Evolutionary conservation across 2,888 invertebrate genomes (phyloP).

Genomic region (Papilio demoleus): DNA sequence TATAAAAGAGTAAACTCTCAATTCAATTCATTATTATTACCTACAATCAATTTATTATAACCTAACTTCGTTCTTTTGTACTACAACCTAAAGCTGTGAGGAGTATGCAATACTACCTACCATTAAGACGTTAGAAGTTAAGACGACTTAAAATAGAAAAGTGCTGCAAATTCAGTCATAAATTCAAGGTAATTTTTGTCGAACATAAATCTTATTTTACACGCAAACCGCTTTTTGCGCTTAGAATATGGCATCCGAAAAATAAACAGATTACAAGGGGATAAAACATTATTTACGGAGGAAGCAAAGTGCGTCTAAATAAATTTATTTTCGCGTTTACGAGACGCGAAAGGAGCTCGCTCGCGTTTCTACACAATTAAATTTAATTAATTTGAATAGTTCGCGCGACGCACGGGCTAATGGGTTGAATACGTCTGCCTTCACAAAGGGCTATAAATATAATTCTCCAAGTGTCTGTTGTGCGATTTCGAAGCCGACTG

Average conservation of each 20-base stretch:
- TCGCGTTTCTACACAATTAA: slow-evolving; percentile 77
- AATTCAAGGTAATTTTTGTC: slow-evolving; percentile 28
- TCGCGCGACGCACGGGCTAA: slow-evolving; percentile 74
- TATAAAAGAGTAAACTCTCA: too few relatives aligned
- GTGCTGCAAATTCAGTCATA: slow-evolving; percentile 13
- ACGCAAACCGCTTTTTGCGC: slow-evolving; percentile 34
- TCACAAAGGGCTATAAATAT: slow-evolving; percentile 70
- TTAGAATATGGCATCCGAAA: slow-evolving; percentile 40
- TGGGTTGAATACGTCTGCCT: slow-evolving; percentile 72
- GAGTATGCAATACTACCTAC: background rate
- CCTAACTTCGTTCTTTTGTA: background rate
- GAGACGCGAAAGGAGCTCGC: slow-evolving; percentile 55
- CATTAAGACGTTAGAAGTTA: background rate
- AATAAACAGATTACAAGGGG: slow-evolving; percentile 45
- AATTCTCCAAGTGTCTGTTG: slow-evolving; percentile 42
- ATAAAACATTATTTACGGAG: slow-evolving; percentile 48
- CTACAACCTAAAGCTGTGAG: background rate
- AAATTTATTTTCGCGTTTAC: slow-evolving; percentile 61
- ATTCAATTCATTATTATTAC: background rate
- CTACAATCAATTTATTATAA: background rate
- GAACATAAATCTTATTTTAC: slow-evolving; percentile 34
- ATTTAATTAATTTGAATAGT: slow-evolving; percentile 82
- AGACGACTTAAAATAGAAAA: slow-evolving; percentile 2
- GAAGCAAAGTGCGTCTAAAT: slow-evolving; percentile 52
- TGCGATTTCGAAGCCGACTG: slow-evolving; percentile 38